Percentiles rank a stretch among this genome's conserved stretches.
phyloP scores from a whole-genome alignment of 2,888 invertebrate species.

The Metacarcinus magister region DNA sequence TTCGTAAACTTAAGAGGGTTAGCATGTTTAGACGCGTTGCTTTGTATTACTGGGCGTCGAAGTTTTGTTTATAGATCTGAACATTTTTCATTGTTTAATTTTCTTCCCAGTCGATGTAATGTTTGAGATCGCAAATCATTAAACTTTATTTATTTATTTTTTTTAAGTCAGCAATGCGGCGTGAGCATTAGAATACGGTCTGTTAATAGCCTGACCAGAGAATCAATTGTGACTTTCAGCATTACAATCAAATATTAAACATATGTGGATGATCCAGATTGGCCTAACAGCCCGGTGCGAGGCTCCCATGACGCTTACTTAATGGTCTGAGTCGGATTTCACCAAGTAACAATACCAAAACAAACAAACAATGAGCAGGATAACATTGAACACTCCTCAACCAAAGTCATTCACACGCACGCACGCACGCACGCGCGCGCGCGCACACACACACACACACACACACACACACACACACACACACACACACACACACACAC shows the following conservation, averaged over 20 bases:
- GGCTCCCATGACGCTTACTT: background rate
- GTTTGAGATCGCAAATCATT: background rate
- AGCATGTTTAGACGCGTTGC: background rate
- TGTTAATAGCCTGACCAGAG: background rate
- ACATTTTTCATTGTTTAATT: background rate
- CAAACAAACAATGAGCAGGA: background rate
- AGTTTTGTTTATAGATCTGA: background rate
- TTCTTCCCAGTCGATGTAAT: background rate
- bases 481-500: too few relatives aligned
- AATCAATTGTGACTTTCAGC: slow-evolving; percentile 28
- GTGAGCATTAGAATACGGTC: background rate
- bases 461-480: too few relatives aligned
- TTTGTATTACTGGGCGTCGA: background rate
- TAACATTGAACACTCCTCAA: background rate
- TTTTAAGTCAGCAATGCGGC: background rate
- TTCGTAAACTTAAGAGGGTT: background rate
- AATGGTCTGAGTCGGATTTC: background rate
- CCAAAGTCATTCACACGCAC: too few relatives aligned
- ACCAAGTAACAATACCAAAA: background rate
- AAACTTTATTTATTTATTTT: background rate
- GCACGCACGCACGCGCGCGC: too few relatives aligned
- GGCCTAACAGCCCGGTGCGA: background rate
- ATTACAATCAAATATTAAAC: background rate
- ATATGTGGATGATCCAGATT: slow-evolving; percentile 6
- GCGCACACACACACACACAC: too few relatives aligned